Percentiles rank a stretch among this genome's conserved stretches.
phyloP scores from a whole-genome alignment of 2,797 vertebrate genomes.

The Eleutherodactylus coqui region DNA sequence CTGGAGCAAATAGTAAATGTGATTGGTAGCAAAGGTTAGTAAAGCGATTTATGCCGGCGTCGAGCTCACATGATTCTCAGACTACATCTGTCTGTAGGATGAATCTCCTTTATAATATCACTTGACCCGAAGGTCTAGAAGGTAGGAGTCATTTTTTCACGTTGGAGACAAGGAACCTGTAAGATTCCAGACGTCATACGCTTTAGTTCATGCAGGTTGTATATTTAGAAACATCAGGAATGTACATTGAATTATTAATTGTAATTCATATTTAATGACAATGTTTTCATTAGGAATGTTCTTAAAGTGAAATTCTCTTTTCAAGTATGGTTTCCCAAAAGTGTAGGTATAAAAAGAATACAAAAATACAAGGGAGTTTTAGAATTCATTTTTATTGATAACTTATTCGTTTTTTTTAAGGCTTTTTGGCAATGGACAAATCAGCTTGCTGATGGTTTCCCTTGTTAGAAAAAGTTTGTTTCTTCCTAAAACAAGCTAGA shows the following conservation, averaged over 20 bases:
- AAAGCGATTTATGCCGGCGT: background rate
- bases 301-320: background rate
- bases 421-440: background rate
- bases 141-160: background rate
- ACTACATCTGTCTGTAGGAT: background rate
- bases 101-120: conserved; percentile 17
- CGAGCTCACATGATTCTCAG: background rate
- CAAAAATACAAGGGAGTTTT: too few species aligned
- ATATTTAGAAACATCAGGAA: background rate
- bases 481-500: too few species aligned
- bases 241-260: background rate
- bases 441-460: background rate
- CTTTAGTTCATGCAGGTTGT: background rate
- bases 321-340: too few species aligned
- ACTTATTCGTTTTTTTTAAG: background rate
- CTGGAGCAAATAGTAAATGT: conserved; percentile 17
- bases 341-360: too few species aligned
- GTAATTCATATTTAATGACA: background rate
- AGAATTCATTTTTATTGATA: too few species aligned
- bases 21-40: conserved; percentile 16
- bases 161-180: background rate
- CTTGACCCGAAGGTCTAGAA: conserved; percentile 3
- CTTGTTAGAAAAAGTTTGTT: too few species aligned
- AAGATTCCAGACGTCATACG: background rate
- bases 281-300: background rate